phyloP scores from a whole-genome alignment of 2,113 vertebrate species.

The Oophaga pumilio region DNA sequence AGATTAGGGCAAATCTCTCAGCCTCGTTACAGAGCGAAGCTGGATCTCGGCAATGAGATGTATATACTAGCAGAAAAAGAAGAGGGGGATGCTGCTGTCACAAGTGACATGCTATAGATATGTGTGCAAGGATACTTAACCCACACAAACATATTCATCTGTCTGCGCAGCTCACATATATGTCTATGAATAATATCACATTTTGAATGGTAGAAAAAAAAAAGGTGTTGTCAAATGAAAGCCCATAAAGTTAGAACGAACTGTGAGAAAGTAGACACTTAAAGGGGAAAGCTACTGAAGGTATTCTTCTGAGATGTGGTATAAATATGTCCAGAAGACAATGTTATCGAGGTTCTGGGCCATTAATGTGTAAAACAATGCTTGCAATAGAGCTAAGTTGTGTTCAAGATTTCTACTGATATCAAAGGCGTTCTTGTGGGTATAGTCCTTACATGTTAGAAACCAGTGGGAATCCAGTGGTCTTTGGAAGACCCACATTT shows the following conservation, averaged over 20 bases:
- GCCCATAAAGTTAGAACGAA: neutral
- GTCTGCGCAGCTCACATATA: neutral
- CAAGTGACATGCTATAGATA: conserved; percentile 32
- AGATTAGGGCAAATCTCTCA: conserved; percentile 57
- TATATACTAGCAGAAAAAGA: conserved; percentile 4
- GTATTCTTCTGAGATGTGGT: neutral
- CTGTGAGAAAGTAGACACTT: neutral
- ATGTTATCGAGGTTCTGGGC: neutral
- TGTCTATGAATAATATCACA: neutral
- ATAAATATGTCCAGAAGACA: neutral
- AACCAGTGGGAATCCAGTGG: neutral
- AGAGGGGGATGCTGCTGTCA: conserved; percentile 42
- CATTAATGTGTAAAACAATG: neutral
- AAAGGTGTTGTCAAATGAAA: neutral
- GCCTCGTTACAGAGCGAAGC: conserved; percentile 52
- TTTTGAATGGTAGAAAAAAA: neutral
- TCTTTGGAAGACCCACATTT: no score
- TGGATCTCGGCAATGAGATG: conserved; percentile 51
- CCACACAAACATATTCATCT: conserved; percentile 40
- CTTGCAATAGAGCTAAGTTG: neutral
- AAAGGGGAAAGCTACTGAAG: neutral
- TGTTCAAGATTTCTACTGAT: neutral
- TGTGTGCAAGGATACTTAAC: conserved; percentile 19
- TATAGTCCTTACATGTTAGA: neutral
- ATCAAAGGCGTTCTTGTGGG: neutral